These are phyloP conservation scores for Octonoba sinensis DNA, from an alignment of 2,888 invertebrate species.

Conservation along the genomic window DNA sequence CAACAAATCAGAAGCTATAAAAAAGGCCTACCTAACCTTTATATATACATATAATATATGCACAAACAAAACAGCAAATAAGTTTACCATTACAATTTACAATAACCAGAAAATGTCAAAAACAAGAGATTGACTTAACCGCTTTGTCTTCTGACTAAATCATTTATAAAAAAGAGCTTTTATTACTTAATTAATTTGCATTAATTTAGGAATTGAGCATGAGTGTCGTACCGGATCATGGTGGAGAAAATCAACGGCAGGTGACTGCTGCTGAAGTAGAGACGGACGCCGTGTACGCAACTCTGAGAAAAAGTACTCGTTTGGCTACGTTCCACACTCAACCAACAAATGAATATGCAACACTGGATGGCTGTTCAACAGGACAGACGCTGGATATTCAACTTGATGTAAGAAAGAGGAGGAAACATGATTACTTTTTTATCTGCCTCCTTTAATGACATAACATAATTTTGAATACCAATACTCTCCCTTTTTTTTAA, in stretches of 20 bases:
- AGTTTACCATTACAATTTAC: no score
- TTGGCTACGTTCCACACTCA: constrained; percentile 51
- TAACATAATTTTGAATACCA: not conserved
- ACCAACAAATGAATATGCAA: constrained; percentile 58
- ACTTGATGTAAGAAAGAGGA: constrained; percentile 11
- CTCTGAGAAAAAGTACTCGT: constrained; percentile 56
- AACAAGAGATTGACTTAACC: no score
- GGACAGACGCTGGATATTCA: constrained; percentile 36
- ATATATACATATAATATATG: no score
- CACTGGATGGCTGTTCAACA: constrained; percentile 55
- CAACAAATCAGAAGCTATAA: no score
- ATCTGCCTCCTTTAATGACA: not conserved
- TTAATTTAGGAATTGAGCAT: constrained; percentile 57
- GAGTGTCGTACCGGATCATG: constrained; percentile 60
- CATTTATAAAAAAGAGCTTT: no score
- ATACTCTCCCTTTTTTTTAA: no score
- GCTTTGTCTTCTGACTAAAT: no score
- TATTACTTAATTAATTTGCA: no score
- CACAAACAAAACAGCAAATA: no score
- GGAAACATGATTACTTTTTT: not conserved
- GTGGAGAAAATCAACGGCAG: constrained; percentile 1
- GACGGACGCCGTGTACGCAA: constrained; percentile 58
- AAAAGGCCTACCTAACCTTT: no score
- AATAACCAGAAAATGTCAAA: no score
- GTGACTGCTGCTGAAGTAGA: constrained; percentile 47